phyloP scores from a whole-genome alignment of 2,888 invertebrate species.

The Melipona beecheii region DNA sequence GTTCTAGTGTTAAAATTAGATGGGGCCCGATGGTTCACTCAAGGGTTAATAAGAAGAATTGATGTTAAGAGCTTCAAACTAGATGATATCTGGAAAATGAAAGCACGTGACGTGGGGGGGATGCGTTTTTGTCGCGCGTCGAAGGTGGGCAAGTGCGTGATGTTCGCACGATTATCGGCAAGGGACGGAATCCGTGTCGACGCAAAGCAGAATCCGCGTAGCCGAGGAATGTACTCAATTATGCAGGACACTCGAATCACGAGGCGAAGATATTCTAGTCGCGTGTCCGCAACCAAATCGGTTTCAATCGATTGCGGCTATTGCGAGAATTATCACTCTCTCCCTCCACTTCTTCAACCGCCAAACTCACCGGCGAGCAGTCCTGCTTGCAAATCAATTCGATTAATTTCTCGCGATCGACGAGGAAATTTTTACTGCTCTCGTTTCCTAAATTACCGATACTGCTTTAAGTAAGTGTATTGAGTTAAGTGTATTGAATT shows the following conservation, averaged over 20 bases:
- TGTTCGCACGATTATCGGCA: conserved; percentile 25
- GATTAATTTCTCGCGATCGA: too few species aligned
- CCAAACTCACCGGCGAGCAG: neutral
- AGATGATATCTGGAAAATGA: too few species aligned
- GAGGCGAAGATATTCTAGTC: conserved; percentile 50
- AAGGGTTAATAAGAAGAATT: too few species aligned
- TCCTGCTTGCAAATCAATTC: neutral
- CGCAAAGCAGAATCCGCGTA: conserved; percentile 55
- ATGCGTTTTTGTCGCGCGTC: neutral
- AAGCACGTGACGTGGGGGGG: neutral
- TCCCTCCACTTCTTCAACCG: conserved; percentile 36
- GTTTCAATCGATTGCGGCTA: conserved; percentile 51
- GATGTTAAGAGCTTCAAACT: too few species aligned
- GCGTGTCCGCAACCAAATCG: conserved; percentile 55
- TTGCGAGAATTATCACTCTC: conserved; percentile 55
- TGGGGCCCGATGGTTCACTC: too few species aligned
- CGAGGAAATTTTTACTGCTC: too few species aligned
- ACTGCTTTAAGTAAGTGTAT: too few species aligned
- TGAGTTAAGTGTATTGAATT: too few species aligned
- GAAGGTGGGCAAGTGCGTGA: conserved; percentile 7
- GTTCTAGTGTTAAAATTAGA: too few species aligned
- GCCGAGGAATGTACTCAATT: conserved; percentile 53
- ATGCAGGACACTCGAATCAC: conserved; percentile 52
- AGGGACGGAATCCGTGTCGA: conserved; percentile 45
- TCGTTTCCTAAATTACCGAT: too few species aligned